Evolutionary conservation across 2,888 invertebrate species (phyloP), one percentile per base, ranked within the genome.

Genomic region (Nomada lathburiana): DNA sequence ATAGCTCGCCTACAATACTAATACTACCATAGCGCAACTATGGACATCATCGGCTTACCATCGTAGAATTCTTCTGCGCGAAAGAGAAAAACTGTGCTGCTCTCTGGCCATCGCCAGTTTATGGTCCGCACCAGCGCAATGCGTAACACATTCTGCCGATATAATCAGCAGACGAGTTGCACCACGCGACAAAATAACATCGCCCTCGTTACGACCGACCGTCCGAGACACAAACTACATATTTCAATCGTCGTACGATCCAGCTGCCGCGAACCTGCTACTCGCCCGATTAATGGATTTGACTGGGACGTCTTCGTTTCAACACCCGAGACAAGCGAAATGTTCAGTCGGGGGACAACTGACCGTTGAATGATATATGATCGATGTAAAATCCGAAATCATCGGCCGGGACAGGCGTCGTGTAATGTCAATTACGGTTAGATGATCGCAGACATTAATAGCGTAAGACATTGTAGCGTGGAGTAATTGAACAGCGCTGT

Each of bases 191-290:
- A 60, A 69, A 65, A 74, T 76, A 59, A 11, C 36, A 53, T 16
- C 55, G 57, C n/a, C 60, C 77, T 76, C 65, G 44, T 83, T 78
- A 80, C 55, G 52, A 57, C 26, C 77, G 79, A 82, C 76, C 73
- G 76, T 84, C 76, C 60, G 26, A n/a, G 53, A 44, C n/a, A 13
- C 23, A n/a, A 18, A 23, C 9, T 42, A 26, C 36, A 36, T 65
- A 76, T 83, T 83, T 75, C 82, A 57, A 78, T 78, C 77, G 42
- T 29, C 44, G n/a, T 13, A 44, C 60, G 42, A 70, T 60, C 59
- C 20, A 50, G 16, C 50, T 18, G 59, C 20, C 5, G 50, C 13
- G 23, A 29, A 29, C 7, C 11, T 5, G 57, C 68, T 57, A n/a
- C 26, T 36, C 63, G 57, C 62, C 16, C 13, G 18, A 67, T 53